Percentiles rank a stretch among this genome's conserved stretches.
These are phyloP conservation scores for Torymus aiolomorphi DNA, from an alignment of 2,888 invertebrate species.

Conservation along the genomic window DNA sequence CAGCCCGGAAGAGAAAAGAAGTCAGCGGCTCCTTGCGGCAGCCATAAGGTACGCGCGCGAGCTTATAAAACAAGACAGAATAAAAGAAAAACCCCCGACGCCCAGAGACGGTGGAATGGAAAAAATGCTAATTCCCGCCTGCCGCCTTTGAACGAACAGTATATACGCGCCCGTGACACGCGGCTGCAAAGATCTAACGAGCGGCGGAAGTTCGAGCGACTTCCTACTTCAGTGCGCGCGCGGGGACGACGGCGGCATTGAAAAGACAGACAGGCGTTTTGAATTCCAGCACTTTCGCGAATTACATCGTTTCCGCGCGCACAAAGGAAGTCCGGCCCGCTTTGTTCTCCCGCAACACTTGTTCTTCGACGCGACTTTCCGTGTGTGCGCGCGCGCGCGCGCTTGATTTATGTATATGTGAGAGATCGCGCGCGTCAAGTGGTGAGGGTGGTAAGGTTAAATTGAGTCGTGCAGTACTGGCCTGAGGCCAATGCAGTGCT, in stretches of 20 bases:
- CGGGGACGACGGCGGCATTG: conserved; percentile 2
- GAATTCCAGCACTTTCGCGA: conserved; percentile 56
- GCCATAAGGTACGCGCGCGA: background rate
- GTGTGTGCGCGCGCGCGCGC: too few relatives aligned
- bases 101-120: background rate
- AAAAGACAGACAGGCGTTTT: conserved; percentile 31
- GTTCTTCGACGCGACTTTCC: conserved; percentile 18
- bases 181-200: conserved; percentile 31
- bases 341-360: conserved; percentile 44
- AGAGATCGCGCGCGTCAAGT: too few relatives aligned
- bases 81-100: background rate
- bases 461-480: too few relatives aligned
- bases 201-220: conserved; percentile 31
- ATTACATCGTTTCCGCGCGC: conserved; percentile 47
- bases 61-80: background rate
- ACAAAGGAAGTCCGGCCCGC: conserved; percentile 40
- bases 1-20: too few relatives aligned
- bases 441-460: too few relatives aligned
- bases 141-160: background rate
- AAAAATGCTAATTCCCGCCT: conserved; percentile 39
- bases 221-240: conserved; percentile 2
- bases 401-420: too few relatives aligned
- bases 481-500: too few relatives aligned
- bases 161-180: background rate
- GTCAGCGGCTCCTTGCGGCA: too few relatives aligned